Conservation (phyloP, 2,888 invertebrate species). For the Eupsilia transversa region DNA sequence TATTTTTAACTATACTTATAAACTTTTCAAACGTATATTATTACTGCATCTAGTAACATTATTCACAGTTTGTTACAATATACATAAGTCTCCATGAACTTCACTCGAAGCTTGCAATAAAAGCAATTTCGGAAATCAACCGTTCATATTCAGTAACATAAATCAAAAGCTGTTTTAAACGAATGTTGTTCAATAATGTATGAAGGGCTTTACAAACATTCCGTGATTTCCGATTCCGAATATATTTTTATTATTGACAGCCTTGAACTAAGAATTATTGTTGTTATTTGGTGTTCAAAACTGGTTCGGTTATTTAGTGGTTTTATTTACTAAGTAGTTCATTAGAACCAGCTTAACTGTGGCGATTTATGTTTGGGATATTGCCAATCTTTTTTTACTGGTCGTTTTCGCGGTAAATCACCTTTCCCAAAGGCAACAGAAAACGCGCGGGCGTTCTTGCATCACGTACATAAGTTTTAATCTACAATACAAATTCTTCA, state of each 20-base stretch:
- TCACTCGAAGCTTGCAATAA: conserved; percentile 28
- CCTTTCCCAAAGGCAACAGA: background rate
- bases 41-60: background rate
- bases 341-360: background rate
- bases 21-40: background rate
- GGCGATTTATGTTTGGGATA: background rate
- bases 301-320: background rate
- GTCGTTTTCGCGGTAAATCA: background rate
- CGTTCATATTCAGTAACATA: conserved; percentile 38
- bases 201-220: conserved; percentile 46
- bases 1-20: background rate
- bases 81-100: conserved; percentile 23
- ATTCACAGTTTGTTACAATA: background rate
- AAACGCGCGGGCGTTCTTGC: background rate
- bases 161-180: conserved; percentile 56
- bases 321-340: background rate
- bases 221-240: conserved; percentile 55
- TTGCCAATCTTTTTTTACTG: background rate
- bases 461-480: background rate
- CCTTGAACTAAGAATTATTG: conserved; percentile 32
- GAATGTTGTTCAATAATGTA: conserved; percentile 63
- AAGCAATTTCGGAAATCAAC: conserved; percentile 48
- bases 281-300: background rate
- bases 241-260: conserved; percentile 56
- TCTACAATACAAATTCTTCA: conserved; percentile 2